A percentile compares a stretch with the other conserved stretches of the same genome.
Conservation (phyloP, 92 coral and sea anemone genomes). For the Epizoanthus ramosus region DNA sequence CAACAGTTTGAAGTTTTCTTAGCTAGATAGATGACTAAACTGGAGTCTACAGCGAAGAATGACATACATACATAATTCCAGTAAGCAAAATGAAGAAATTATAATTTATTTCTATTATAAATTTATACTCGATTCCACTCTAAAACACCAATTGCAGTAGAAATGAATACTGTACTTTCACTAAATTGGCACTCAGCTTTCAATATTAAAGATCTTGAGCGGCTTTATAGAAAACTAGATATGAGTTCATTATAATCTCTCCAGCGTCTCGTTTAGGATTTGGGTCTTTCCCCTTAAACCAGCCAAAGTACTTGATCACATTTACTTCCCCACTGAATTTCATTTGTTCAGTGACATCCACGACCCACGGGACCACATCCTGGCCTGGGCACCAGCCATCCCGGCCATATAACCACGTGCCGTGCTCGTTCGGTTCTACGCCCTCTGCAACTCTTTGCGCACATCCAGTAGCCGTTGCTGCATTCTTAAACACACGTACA, state of each 20-base stretch:
- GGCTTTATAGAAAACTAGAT: constrained; percentile 83
- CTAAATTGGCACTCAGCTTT: too few relatives aligned
- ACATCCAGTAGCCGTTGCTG: constrained; percentile 96
- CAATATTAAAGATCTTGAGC: constrained; percentile 50
- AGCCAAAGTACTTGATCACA: constrained; percentile 80
- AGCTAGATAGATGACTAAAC: too few relatives aligned
- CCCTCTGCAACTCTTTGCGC: constrained; percentile 90
- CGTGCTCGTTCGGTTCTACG: constrained; percentile 95
- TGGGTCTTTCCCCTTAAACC: constrained; percentile 90
- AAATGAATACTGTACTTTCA: too few relatives aligned
- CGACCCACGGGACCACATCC: constrained; percentile 98
- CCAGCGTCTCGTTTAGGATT: constrained; percentile 83
- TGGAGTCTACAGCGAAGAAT: too few relatives aligned
- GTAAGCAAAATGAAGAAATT: too few relatives aligned
- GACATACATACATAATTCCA: too few relatives aligned
- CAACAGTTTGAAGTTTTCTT: too few relatives aligned
- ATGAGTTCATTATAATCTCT: constrained; percentile 82
- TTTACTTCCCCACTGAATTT: constrained; percentile 45
- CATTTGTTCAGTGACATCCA: constrained; percentile 83
- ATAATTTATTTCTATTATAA: too few relatives aligned
- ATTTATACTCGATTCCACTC: too few relatives aligned
- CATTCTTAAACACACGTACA: constrained; percentile 86
- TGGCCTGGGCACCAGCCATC: constrained; percentile 99
- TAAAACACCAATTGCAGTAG: too few relatives aligned
- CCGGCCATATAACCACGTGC: constrained; percentile 97